phyloP scores from a whole-genome alignment of 2,888 invertebrate species.

The Hoplodrina blanda region DNA sequence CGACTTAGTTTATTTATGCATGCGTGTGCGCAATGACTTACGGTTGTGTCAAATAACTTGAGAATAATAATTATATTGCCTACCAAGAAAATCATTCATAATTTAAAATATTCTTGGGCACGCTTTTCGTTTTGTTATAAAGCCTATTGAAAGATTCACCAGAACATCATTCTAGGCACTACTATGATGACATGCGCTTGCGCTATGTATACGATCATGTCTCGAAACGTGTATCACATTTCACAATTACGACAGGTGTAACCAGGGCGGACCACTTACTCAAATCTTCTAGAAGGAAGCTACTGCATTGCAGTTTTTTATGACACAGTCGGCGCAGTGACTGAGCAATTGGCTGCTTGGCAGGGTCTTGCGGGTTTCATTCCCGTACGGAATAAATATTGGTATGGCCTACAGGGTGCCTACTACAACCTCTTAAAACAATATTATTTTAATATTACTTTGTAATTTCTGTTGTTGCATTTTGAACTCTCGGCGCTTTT shows the following conservation, averaged over 20 bases:
- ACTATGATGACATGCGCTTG: background rate
- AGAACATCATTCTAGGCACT: background rate
- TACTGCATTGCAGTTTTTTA: too few species aligned
- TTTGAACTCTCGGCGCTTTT: too few species aligned
- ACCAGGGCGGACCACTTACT: background rate
- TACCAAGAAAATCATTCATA: constrained; percentile 18
- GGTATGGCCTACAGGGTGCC: too few species aligned
- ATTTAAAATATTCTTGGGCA: constrained; percentile 33
- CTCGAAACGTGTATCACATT: background rate
- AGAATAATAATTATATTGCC: background rate
- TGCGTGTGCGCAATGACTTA: background rate
- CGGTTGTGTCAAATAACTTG: constrained; percentile 9
- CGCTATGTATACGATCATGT: background rate
- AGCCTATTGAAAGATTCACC: background rate
- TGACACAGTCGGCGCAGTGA: too few species aligned
- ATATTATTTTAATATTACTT: too few species aligned
- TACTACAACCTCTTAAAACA: too few species aligned
- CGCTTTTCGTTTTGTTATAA: constrained; percentile 1
- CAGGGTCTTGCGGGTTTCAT: too few species aligned
- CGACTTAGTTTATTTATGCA: constrained; percentile 8
- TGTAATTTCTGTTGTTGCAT: too few species aligned
- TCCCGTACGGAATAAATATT: too few species aligned
- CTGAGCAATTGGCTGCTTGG: too few species aligned
- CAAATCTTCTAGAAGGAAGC: background rate
- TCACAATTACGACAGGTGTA: background rate